Percentiles rank a stretch among this genome's conserved stretches.
Conservation (phyloP, 2,888 invertebrate species). For the Aporophyla lueneburgensis region DNA sequence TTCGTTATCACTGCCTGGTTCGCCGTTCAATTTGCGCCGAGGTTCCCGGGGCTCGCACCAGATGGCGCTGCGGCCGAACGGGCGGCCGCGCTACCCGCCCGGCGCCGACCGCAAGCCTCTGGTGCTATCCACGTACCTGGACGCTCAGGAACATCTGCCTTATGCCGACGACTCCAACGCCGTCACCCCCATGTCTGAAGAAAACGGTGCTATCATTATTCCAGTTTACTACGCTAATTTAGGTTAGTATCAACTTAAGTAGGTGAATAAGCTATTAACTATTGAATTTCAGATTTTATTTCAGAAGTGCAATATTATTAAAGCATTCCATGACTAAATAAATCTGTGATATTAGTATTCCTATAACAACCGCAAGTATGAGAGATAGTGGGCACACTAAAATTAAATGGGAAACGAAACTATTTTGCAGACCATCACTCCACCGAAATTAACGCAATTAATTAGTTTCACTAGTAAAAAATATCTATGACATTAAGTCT, state of each 20-base stretch:
- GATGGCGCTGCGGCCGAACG: conserved; percentile 96
- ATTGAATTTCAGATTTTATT: background rate
- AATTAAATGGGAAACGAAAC: background rate
- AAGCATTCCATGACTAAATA: background rate
- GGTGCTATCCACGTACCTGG: conserved; percentile 98
- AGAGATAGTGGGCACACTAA: background rate
- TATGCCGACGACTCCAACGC: conserved; percentile 99
- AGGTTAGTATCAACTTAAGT: conserved; percentile 86
- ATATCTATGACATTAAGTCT: background rate
- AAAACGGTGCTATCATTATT: conserved; percentile 98
- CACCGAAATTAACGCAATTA: background rate
- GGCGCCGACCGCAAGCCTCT: conserved; percentile 97
- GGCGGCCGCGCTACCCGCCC: conserved; percentile 94
- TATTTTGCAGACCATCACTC: background rate
- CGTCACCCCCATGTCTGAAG: conserved; percentile 99
- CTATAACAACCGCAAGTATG: background rate
- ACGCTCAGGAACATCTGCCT: conserved; percentile 98
- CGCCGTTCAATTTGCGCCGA: conserved; percentile 98
- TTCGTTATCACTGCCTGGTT: conserved; percentile 98
- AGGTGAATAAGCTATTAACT: background rate
- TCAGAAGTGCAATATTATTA: background rate
- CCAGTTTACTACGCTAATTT: conserved; percentile 97
- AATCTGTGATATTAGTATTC: background rate
- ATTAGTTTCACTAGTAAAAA: background rate
- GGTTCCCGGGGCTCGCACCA: conserved; percentile 98